Conservation (phyloP, 2,797 vertebrate species). For the Atherinosoma microstoma region DNA sequence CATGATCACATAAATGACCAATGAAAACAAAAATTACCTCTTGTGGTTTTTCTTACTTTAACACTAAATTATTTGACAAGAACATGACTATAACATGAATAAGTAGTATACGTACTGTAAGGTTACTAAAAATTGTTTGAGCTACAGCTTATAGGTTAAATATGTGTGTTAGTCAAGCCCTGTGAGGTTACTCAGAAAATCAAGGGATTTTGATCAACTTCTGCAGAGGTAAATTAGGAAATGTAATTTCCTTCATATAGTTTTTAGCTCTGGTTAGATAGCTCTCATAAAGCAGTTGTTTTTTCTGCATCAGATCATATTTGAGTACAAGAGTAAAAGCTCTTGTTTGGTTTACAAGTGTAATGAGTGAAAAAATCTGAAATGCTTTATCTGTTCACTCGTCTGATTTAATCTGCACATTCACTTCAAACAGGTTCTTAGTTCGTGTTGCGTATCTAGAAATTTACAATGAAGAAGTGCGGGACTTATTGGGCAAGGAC, state of each 20-base stretch:
- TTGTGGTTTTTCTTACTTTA: background rate
- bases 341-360: background rate
- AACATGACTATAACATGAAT: background rate
- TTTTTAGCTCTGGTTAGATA: background rate
- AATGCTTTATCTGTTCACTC: conserved; percentile 1
- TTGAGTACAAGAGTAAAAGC: background rate
- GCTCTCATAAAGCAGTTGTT: background rate
- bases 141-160: background rate
- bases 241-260: background rate
- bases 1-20: background rate
- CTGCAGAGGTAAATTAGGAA: too few species aligned
- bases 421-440: conserved; percentile 87
- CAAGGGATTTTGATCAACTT: background rate
- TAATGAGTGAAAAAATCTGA: background rate
- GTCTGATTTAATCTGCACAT: background rate
- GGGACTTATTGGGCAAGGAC: conserved; percentile 96
- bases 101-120: background rate
- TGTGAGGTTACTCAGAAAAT: background rate
- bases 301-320: background rate
- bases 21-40: background rate
- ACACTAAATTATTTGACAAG: background rate
- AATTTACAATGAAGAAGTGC: conserved; percentile 98
- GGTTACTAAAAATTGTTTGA: background rate
- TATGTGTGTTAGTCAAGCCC: background rate
- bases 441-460: conserved; percentile 98